Percentiles rank a stretch among this genome's conserved stretches.
phyloP scores from a whole-genome alignment of 2,797 vertebrate species.

The Halcyon smyrnensis region DNA sequence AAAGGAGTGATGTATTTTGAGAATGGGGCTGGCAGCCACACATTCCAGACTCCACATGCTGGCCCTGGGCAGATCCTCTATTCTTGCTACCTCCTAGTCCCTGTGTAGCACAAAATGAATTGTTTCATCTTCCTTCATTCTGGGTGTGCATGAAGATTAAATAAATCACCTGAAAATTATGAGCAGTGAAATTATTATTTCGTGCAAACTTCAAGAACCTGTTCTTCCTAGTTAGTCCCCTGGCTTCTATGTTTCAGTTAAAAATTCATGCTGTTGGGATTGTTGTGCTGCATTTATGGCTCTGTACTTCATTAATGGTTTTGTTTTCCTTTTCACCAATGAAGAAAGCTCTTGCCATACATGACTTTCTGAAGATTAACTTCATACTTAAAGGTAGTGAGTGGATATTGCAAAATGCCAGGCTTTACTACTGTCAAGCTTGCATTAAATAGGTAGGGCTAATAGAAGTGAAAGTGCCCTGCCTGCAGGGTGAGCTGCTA shows the following conservation, averaged over 20 bases:
- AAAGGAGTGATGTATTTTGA: slow-evolving; percentile 19
- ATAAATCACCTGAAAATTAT: background rate
- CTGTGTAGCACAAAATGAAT: background rate
- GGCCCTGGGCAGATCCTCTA: background rate
- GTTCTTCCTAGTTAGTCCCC: background rate
- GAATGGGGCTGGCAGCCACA: slow-evolving; percentile 20
- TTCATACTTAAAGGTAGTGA: background rate
- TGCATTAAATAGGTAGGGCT: background rate
- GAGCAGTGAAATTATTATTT: background rate
- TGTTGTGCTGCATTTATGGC: background rate
- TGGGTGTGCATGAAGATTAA: background rate
- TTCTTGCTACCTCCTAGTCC: background rate
- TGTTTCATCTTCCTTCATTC: background rate
- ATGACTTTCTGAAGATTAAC: background rate
- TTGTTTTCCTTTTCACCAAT: background rate
- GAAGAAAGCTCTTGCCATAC: background rate
- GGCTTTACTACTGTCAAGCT: background rate
- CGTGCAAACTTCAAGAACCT: background rate
- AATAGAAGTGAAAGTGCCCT: background rate
- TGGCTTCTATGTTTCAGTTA: background rate
- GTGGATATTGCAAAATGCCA: background rate
- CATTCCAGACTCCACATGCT: slow-evolving; percentile 12
- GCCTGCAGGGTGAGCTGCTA: background rate
- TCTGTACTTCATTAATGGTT: background rate
- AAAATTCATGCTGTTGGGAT: background rate